Conservation (phyloP, 2,113 vertebrate genomes). For the Pavo muticus region DNA sequence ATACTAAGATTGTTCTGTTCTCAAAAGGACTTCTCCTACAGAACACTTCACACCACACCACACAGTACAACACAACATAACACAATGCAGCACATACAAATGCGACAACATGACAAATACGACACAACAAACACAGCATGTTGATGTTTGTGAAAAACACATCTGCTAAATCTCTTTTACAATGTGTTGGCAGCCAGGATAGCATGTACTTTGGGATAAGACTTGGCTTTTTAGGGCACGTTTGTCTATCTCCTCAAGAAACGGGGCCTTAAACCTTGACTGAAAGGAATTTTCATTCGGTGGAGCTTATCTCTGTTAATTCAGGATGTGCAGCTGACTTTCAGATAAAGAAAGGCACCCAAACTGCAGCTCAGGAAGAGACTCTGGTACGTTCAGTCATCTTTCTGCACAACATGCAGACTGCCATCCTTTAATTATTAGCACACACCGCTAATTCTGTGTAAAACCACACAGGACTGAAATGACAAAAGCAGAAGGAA, state of each 20-base stretch:
- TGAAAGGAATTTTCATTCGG: slow-evolving; percentile 11
- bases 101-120: too few relatives aligned
- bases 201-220: not conserved
- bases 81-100: not conserved
- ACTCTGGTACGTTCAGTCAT: not conserved
- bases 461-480: not conserved
- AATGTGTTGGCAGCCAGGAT: not conserved
- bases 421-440: not conserved
- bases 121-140: not conserved
- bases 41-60: not conserved
- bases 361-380: not conserved
- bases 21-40: not conserved
- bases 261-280: not conserved
- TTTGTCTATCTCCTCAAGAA: not conserved
- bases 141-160: not conserved
- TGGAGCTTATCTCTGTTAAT: not conserved
- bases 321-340: not conserved
- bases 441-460: not conserved
- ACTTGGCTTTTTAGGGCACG: not conserved
- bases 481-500: not conserved
- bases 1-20: not conserved
- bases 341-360: not conserved
- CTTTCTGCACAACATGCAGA: not conserved
- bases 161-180: not conserved
- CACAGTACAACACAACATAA: too few relatives aligned